Percentiles rank a stretch among this genome's conserved stretches.
Evolutionary conservation across 2,888 invertebrate genomes (phyloP).

Genomic region (Tricholauxania praeusta): DNA sequence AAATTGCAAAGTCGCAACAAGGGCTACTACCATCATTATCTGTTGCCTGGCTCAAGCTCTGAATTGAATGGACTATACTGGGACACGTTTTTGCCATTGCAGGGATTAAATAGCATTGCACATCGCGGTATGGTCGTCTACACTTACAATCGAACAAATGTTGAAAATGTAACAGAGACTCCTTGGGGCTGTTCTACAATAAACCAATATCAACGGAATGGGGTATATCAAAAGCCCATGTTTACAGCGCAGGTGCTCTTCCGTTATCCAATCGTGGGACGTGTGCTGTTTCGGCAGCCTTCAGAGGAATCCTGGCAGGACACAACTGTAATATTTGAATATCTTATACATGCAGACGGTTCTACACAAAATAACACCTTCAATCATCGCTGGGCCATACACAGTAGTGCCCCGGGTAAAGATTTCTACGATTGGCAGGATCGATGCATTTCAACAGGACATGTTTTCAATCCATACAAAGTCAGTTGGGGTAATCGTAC

Average conservation of each 20-base stretch:
- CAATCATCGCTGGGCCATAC: conserved; percentile 87
- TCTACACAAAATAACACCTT: conserved; percentile 79
- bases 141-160: conserved; percentile 59
- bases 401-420: conserved; percentile 81
- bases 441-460: conserved; percentile 84
- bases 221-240: conserved; percentile 78
- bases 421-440: conserved; percentile 94
- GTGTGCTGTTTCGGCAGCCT: conserved; percentile 85
- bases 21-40: conserved; percentile 75
- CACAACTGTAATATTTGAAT: conserved; percentile 85
- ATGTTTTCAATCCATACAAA: conserved; percentile 82
- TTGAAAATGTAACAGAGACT: conserved; percentile 58
- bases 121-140: conserved; percentile 77
- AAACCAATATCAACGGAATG: conserved; percentile 73
- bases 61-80: conserved; percentile 82
- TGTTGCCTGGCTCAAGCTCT: conserved; percentile 77
- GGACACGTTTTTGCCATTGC: conserved; percentile 88
- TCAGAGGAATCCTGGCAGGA: conserved; percentile 85
- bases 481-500: conserved; percentile 75
- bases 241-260: conserved; percentile 84
- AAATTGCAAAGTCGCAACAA: conserved; percentile 83
- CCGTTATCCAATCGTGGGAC: conserved; percentile 89
- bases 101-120: conserved; percentile 81
- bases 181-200: conserved; percentile 74
- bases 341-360: conserved; percentile 89